phyloP scores from a whole-genome alignment of 2,797 vertebrate genomes.

The Chromis chromis region DNA sequence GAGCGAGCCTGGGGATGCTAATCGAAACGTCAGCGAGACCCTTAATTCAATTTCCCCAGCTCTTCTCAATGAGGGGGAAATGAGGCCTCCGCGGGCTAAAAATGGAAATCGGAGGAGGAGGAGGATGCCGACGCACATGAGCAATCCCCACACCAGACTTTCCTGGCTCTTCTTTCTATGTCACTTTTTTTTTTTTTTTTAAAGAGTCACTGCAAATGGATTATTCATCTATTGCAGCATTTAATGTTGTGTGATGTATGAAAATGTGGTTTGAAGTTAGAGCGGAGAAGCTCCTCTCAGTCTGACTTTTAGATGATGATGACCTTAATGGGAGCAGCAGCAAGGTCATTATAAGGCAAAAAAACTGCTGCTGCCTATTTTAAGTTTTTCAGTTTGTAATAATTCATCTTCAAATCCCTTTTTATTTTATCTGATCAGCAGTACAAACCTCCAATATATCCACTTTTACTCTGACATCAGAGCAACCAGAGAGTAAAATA shows the following conservation, averaged over 20 bases:
- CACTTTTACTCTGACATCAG: background rate
- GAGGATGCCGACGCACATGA: constrained; percentile 71
- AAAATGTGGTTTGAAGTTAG: constrained; percentile 27
- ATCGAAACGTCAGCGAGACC: constrained; percentile 81
- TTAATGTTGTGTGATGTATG: constrained; percentile 30
- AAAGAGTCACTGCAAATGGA: constrained; percentile 13
- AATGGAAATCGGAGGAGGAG: constrained; percentile 73
- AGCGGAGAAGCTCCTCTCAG: constrained; percentile 8
- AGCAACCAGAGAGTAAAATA: background rate
- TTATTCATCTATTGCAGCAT: constrained; percentile 33
- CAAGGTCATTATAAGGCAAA: constrained; percentile 24
- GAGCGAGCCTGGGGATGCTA: constrained; percentile 75
- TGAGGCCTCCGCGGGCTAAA: constrained; percentile 76
- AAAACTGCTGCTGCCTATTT: background rate
- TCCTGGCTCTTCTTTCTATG: constrained; percentile 56
- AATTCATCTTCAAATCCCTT: too few relatives aligned
- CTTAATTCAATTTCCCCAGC: constrained; percentile 82
- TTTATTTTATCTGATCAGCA: background rate
- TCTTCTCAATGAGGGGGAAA: constrained; percentile 79
- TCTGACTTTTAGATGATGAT: constrained; percentile 27
- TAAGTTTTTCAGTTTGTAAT: background rate
- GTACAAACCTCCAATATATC: background rate
- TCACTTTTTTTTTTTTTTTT: constrained; percentile 25
- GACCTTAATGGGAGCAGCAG: constrained; percentile 28
- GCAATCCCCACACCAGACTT: constrained; percentile 69